Evolutionary conservation across 2,797 vertebrate species (phyloP).

Genomic region (Benthosema pterotum): DNA sequence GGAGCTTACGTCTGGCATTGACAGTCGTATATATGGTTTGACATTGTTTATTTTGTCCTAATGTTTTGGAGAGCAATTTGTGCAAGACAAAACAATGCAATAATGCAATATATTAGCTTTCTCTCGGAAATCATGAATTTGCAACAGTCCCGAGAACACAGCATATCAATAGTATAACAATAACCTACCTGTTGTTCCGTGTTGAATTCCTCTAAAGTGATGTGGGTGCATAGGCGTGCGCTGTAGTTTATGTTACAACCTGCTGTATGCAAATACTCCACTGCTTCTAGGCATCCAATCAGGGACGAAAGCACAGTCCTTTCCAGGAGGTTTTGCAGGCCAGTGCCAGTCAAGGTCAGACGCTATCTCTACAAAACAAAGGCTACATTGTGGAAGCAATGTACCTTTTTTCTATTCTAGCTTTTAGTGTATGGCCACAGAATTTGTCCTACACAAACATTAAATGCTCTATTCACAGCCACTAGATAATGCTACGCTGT

Average conservation of each 20-base stretch:
- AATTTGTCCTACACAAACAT: no score
- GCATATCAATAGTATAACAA: constrained; percentile 14
- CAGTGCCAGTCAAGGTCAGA: constrained; percentile 5
- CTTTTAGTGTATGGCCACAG: no score
- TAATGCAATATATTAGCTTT: background rate
- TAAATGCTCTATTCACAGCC: no score
- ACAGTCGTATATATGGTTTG: no score
- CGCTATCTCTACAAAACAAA: no score
- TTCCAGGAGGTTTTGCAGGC: constrained; percentile 10
- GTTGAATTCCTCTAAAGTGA: constrained; percentile 29
- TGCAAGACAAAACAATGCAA: background rate
- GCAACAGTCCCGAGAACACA: background rate
- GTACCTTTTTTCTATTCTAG: no score
- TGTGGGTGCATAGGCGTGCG: constrained; percentile 41
- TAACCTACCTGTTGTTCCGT: constrained; percentile 34
- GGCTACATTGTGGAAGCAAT: no score
- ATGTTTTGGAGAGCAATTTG: no score
- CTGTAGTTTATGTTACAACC: constrained; percentile 14
- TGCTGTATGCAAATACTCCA: constrained; percentile 71
- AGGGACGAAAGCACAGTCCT: constrained; percentile 24
- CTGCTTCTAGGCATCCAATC: constrained; percentile 41
- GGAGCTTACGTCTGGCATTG: no score
- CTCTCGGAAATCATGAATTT: background rate
- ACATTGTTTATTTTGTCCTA: background rate
- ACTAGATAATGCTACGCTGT: no score